These are phyloP conservation scores for Lanius ludovicianus DNA, from an alignment of 2,113 vertebrate species.

Conservation along the genomic window DNA sequence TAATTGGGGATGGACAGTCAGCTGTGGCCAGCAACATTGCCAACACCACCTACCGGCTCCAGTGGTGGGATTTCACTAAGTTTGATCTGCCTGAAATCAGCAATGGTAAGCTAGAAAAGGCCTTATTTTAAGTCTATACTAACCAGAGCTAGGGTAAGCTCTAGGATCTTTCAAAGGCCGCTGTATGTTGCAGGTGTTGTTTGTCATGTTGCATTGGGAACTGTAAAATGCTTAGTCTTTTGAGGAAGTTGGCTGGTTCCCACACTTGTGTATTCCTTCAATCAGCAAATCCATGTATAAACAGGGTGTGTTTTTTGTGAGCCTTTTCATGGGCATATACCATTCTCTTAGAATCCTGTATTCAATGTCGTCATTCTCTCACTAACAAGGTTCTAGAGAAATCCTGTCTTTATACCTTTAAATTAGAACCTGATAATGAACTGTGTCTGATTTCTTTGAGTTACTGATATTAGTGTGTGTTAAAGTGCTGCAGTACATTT, in stretches of 20 bases:
- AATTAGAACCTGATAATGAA: neutral
- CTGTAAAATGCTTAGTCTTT: neutral
- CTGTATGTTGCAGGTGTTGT: neutral
- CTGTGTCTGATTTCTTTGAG: neutral
- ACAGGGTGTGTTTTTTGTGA: neutral
- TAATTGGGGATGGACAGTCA: slow-evolving; percentile 97
- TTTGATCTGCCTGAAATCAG: slow-evolving; percentile 98
- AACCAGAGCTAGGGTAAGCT: neutral
- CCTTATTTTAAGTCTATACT: neutral
- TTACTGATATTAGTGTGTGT: neutral
- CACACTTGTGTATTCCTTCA: neutral
- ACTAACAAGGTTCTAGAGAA: neutral
- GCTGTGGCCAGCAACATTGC: slow-evolving; percentile 99
- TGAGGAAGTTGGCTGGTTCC: neutral
- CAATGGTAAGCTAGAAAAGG: slow-evolving; percentile 83
- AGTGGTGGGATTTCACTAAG: slow-evolving; percentile 99
- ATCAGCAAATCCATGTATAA: neutral
- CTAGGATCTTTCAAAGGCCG: neutral
- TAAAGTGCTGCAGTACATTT: neutral
- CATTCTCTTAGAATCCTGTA: neutral
- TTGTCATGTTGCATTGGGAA: neutral
- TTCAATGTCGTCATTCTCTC: neutral
- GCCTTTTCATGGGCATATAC: neutral
- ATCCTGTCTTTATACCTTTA: neutral
- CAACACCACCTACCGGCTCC: slow-evolving; percentile 95